phyloP scores from a whole-genome alignment of 2,797 vertebrate species.

The Chloroceryle inda region DNA sequence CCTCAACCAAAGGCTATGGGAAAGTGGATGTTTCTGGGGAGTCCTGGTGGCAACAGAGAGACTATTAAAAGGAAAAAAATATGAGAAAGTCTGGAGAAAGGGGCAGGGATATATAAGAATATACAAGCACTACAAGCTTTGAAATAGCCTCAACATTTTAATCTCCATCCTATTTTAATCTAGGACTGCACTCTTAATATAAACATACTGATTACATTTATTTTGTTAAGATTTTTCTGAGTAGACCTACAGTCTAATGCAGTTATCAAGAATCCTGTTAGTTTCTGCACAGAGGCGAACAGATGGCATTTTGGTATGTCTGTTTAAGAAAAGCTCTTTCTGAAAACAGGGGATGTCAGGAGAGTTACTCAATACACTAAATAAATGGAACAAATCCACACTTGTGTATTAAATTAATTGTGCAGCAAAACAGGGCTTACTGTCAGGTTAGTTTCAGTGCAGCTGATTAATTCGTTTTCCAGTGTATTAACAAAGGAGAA shows the following conservation, averaged over 20 bases:
- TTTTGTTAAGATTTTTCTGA: not conserved
- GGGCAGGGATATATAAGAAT: not conserved
- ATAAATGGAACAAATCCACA: not conserved
- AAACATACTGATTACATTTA: not conserved
- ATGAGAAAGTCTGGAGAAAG: not conserved
- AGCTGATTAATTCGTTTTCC: not conserved
- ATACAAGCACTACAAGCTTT: not conserved
- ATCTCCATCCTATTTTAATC: not conserved
- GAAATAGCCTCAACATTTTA: not conserved
- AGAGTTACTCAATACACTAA: not conserved
- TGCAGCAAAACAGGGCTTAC: not conserved
- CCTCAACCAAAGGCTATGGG: not conserved
- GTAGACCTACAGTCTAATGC: not conserved
- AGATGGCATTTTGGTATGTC: not conserved
- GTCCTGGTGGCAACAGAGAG: not conserved
- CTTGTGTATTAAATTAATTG: not conserved
- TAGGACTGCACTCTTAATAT: not conserved
- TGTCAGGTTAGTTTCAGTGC: not conserved
- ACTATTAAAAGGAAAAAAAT: not conserved
- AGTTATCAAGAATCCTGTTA: not conserved
- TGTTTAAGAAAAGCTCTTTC: not conserved
- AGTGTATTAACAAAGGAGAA: not conserved
- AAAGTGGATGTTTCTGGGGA: not conserved
- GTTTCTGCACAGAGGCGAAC: not conserved
- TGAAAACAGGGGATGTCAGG: not conserved